Evolutionary conservation across 2,888 invertebrate species (phyloP), one percentile per base, ranked within the genome.

Genomic region (Apotomis betuletana): DNA sequence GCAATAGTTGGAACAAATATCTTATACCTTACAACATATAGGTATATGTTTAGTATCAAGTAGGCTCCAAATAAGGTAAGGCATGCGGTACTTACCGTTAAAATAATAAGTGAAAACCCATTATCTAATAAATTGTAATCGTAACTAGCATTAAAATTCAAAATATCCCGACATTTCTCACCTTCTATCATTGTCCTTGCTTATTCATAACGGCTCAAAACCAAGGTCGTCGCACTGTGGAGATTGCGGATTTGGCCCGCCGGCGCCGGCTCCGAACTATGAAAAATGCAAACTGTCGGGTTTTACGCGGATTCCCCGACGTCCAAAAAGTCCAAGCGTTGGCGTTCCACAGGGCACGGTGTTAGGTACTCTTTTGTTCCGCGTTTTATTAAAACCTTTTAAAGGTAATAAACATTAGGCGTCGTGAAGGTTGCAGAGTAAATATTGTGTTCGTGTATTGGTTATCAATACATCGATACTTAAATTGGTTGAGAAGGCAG

Each of bases 161-260:
- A 65, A 69, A 65, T 52, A 49, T 63, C 51, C 54, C 71, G 41
- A 57, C 41, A 64, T 71, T 74, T 71, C 59, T 63, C 68, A 74
- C 60, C 71, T 64, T 70, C 55, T 71, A 54, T 54, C 55, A 63
- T 61, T 84, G 88, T 84, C 86, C 90, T 88, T 87, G 87, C 81
- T 85, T 84, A 83, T 86, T 85, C 84, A 87, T 89, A 87, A 87
- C 88, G 87, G 87, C 81, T 81, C 83, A 85, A 83, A 78, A 84
- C 79, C 90, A 92, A 91, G 91, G 91, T 91, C 91, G 88, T 89
- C 90, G 92, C 78, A 90, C 91, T 88, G 87, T 72, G 79, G 82
- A 86, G 88, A 90, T 90, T 89, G 89, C 90, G 91, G 90, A 90
- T 89, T 87, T 81, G 79, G 80, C 75, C 76, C 76, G 77, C 71